A percentile compares a stretch with the other conserved stretches of the same genome.
Evolutionary conservation across 2,888 invertebrate genomes (phyloP).

Genomic region (Hypsopygia costalis): DNA sequence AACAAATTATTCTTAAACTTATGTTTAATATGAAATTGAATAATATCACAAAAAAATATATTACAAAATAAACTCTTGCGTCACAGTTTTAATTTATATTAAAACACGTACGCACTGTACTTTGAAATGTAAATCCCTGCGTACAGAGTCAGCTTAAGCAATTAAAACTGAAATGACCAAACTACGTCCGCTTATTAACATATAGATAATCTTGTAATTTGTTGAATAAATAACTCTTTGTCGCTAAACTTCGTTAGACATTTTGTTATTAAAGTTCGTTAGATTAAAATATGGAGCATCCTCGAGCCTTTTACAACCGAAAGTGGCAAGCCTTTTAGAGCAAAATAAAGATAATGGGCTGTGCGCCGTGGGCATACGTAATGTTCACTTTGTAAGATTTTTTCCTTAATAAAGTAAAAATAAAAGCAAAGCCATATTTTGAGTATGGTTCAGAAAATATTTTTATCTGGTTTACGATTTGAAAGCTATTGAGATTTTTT

Average conservation of each 20-base stretch:
- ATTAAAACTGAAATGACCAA: constrained; percentile 18
- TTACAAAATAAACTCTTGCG: neutral
- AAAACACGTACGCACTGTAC: neutral
- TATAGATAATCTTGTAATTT: constrained; percentile 14
- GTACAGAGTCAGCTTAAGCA: constrained; percentile 10
- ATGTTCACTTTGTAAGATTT: constrained; percentile 20
- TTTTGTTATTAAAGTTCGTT: neutral
- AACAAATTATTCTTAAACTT: too few relatives aligned
- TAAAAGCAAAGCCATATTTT: neutral
- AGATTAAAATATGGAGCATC: constrained; percentile 5
- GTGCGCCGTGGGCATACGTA: constrained; percentile 5
- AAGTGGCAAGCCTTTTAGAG: constrained; percentile 7
- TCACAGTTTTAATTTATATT: neutral
- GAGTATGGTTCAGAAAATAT: too few relatives aligned
- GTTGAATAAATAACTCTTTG: constrained; percentile 2
- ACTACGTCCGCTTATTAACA: constrained; percentile 14
- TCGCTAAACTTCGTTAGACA: constrained; percentile 2
- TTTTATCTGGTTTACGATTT: too few relatives aligned
- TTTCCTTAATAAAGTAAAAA: constrained; percentile 5
- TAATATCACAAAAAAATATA: too few relatives aligned
- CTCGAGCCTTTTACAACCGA: constrained; percentile 4
- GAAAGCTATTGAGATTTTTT: too few relatives aligned
- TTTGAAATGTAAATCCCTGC: constrained; percentile 10
- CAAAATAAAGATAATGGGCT: constrained; percentile 8
- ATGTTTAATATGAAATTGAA: too few relatives aligned